These are phyloP conservation scores for Botia kubotai DNA, from an alignment of 2,797 vertebrate species.

Conservation along the genomic window DNA sequence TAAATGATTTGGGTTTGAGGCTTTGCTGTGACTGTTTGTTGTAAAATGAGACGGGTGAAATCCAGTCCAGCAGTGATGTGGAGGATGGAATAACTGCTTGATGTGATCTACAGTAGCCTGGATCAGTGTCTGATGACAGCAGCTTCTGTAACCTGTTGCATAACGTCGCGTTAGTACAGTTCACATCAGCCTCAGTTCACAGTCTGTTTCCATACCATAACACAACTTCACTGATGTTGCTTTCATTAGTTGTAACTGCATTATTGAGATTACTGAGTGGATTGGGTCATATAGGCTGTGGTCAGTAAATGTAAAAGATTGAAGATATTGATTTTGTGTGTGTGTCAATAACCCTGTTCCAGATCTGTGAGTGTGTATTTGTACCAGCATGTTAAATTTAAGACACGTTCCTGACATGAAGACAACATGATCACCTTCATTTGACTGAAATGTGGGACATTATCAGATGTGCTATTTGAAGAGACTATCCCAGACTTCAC, in stretches of 20 bases:
- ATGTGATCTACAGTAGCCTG: slow-evolving; percentile 45
- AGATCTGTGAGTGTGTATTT: background rate
- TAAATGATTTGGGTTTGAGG: background rate
- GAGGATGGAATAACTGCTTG: slow-evolving; percentile 54
- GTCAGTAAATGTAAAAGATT: background rate
- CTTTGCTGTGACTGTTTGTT: background rate
- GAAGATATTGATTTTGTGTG: background rate
- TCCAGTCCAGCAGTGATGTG: slow-evolving; percentile 20
- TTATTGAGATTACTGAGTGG: background rate
- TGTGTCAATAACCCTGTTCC: background rate
- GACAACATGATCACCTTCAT: too few species aligned
- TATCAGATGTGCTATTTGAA: too few species aligned
- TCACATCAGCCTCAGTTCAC: background rate
- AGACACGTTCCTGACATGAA: background rate
- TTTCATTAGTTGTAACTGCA: background rate
- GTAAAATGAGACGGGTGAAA: slow-evolving; percentile 14
- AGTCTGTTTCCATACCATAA: background rate
- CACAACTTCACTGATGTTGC: background rate
- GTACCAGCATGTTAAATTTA: background rate
- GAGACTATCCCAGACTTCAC: too few species aligned
- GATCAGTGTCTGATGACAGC: slow-evolving; percentile 43
- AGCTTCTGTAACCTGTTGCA: slow-evolving; percentile 36
- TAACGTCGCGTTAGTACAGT: slow-evolving; percentile 24
- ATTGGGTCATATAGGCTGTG: background rate
- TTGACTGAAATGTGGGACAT: too few species aligned